phyloP scores from a whole-genome alignment of 1,140 invertebrate genomes.

The Ericerus pela region DNA sequence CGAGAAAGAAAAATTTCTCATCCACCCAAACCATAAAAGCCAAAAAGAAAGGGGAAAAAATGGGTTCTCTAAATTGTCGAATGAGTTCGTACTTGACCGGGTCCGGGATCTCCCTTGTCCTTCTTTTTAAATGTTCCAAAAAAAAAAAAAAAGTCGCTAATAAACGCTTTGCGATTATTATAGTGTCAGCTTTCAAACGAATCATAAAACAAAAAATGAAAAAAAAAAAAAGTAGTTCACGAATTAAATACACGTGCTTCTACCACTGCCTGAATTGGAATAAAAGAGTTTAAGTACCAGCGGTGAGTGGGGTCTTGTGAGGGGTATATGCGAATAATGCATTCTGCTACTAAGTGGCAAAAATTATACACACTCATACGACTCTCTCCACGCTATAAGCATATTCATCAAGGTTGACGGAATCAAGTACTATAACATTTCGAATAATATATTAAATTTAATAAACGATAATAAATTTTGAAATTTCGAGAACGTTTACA shows the following conservation, averaged over 20 bases:
- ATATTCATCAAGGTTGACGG: slow-evolving; percentile 8
- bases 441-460: background rate
- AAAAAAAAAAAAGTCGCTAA: slow-evolving; percentile 1
- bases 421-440: slow-evolving; percentile 2
- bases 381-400: slow-evolving; percentile 4
- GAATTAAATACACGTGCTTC: slow-evolving; percentile 9
- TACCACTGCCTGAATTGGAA: slow-evolving; percentile 3
- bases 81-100: no score
- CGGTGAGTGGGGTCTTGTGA: background rate
- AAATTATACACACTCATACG: slow-evolving; percentile 1
- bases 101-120: no score
- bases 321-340: slow-evolving; percentile 8
- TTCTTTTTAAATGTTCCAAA: no score
- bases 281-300: slow-evolving; percentile 6
- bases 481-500: slow-evolving; percentile 3
- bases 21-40: no score
- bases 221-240: no score
- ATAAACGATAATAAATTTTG: slow-evolving; percentile 1
- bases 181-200: slow-evolving; percentile 9
- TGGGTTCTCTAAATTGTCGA: no score
- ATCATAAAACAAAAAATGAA: slow-evolving; percentile 3
- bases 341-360: slow-evolving; percentile 9
- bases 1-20: no score
- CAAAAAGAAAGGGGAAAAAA: no score
- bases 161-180: slow-evolving; percentile 1